Base-by-base conservation (phyloP, 1,140 invertebrate species). In the Listronotus oregonensis region DNA sequence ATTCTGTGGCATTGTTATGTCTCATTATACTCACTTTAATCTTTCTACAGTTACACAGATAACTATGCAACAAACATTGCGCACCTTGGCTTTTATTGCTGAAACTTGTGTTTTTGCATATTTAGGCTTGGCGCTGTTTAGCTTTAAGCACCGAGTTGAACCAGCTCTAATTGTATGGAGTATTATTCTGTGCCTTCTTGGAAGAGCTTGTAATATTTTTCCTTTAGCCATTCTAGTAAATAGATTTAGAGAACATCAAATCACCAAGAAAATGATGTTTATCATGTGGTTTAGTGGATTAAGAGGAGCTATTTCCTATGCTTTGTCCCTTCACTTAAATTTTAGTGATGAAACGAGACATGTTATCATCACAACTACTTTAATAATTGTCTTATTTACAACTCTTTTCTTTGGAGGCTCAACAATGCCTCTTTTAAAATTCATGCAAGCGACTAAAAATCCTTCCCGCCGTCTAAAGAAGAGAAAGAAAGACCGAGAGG, bases 51-150 rank as follows among this genome's bases (percentile, higher is more conserved):
- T 99, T 5, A 97, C 97, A 11, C 97, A 99, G 83, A 97, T 99
- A 8, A 99, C 97, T 3, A 97, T 99, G 90, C 96, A 99, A 79
- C 96, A 99, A 80, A 98, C 96, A 1, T 96, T 99, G 86, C 86
- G 97, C 77, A 99, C 97, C 0, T 82, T 99, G 21, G 92, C 97
- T 6, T 98, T 99, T 76, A 96, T 98, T 72, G 95, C 96, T 72
- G 96, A 99, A 84, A 99, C 97, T 1, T 98, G 95, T 81, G 97
- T 99, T 0, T 99, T 99, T 86, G 97, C 96, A n/a, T 99, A 99
- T 78, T 84, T 99, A 44, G 97, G 97, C 42, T 79, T 99, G 70
- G 97, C 97, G 9, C 90, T 99, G 67, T 99, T 99, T 79, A 98
- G 96, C 77, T 98, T 99, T 78, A 89, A 90, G 72, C 93, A 92